Base-by-base conservation (phyloP, 2,113 vertebrate genomes). In the Phalacrocorax aristotelis region DNA sequence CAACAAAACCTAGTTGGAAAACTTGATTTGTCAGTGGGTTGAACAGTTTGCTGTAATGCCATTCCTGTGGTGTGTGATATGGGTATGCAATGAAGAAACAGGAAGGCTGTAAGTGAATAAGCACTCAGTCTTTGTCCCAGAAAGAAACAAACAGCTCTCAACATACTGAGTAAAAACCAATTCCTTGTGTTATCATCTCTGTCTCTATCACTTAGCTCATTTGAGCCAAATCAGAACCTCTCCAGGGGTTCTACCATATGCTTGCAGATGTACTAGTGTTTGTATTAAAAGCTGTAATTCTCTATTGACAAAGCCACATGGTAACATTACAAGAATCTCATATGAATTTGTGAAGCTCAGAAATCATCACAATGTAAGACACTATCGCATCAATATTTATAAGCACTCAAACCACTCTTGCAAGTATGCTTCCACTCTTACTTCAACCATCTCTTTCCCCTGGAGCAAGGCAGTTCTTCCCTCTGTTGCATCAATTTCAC, bases 221-320 rank as follows among this genome's bases (percentile, higher is more conserved):
- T 82, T 80, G 71, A 93, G 95, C 48, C 83, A 92, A 96, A 96
- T 91, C 91, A 91, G 83, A 76, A 60, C 46, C 65, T 94, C 93
- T 87, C 74, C 70, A 80, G 89, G 86, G 65, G 27, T 69, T 94
- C 84, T 76, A 54, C 49, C 23, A 58, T 77, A 64, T 60, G n/a
- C 57, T 93, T 76, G 52, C 42, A 94, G 93, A 79, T n/a, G 30
- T 71, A 65, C 52, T 40, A 38, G 1, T 0, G 68, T 85, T 90
- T 78, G 22, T 71, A 69, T 75, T 95, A 89, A 89, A 87, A 93
- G 13, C 20, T 87, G 64, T 93, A 68, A 61, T 86, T 92, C n/a
- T 72, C 38, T 88, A 61, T 93, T 92, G 76, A 77, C n/a, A 94
- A 95, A 97, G 87, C 4, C 44, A 51, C 5, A 0, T n/a, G 69